Base-by-base conservation (phyloP, 2,113 vertebrate genomes). In the Cynoglossus semilaevis region DNA sequence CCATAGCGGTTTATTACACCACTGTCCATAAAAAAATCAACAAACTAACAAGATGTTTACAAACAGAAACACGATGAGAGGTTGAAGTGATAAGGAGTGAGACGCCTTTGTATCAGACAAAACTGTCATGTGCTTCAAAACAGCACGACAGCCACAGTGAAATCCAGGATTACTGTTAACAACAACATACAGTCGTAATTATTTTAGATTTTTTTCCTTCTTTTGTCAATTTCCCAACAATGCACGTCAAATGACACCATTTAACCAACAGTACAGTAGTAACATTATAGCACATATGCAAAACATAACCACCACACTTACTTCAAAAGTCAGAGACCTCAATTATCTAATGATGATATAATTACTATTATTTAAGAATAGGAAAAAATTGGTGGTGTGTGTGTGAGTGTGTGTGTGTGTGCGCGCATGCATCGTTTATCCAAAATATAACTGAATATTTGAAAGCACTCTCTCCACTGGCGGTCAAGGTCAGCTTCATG, bases 401-500 rank as follows among this genome's bases (percentile, higher is more conserved):
- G 38, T 41, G 38, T 41, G 9, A 10, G 38, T 14, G 55, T 71
- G 42, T 62, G 65, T 66, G 49, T 76, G 55, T 59, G 56, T 66
- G 48, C 67, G 74, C 51, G 44, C 60, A 70, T 72, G 68, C 22
- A 29, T 29, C 22, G 6, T 29, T 29, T n/a, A n/a, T 29, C 22
- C 22, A 29, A 29, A 29, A 29, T 29, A 2, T 29, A 29, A 29
- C 62, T 66, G 59, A 49, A 44, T 70, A 80, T 86, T 65, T 38
- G 36, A 77, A 70, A 75, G 52, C 80, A 76, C 69, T 64, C 9
- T 1, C 4, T 3, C 29, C 58, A 76, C 58, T 75, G 66, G 59
- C 65, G 56, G 63, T 67, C 79, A 77, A 74, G 55, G 63, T 79
- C 65, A 60, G 69, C 72, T 70, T 80, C 71, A 73, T 61, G 47